Evolutionary conservation across 2,113 vertebrate species (phyloP), one percentile per base, ranked within the genome.

Genomic region (Ramphastos sulfuratus): DNA sequence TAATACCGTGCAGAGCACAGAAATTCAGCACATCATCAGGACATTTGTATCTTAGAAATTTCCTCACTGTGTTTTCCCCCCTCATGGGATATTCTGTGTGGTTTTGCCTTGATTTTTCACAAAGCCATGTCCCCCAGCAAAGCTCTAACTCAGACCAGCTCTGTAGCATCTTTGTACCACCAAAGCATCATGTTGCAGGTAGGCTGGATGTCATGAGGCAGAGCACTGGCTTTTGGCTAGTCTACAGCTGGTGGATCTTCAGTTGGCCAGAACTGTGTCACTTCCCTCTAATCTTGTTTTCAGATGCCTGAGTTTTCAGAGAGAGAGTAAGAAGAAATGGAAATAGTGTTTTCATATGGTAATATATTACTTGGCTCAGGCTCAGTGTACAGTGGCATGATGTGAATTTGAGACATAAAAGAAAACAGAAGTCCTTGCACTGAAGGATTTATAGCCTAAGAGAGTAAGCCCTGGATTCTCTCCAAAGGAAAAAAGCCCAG

Each of bases 261-360:
- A 37, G 48, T 15, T 5, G 55, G 48, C 9, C 24, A 55, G 23
- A 1, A 4, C 0, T 15, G 12, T 50, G 20, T 55, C 50, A 77
- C 76, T 91, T 77, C 63, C 71, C 67, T 42, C 56, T 63, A 39
- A 39, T 27, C 60, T 74, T 52, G 31, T 74, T 85, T 79, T 82
- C 71, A 76, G 24, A 50, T 7, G 5, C 6, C 83, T 60, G 78
- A 87, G 37, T 81, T 75, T 74, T 77, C 93, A 4, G 19, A 72
- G 48, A 31, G 18, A 65, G 35, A 76, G 61, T 54, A 74, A 89
- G 73, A 67, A 44, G 52, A 94, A 54, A 83, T 87, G 73, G 10
- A 96, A 95, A 93, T 81, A 28, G 85, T 81, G 72, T 83, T 95
- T 94, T 96, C 76, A 76, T 85, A 89, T 89, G 82, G 60, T 89